Percentiles rank a stretch among this genome's conserved stretches.
Conservation (phyloP, 2,888 invertebrate genomes). For the Pollenia angustigena region DNA sequence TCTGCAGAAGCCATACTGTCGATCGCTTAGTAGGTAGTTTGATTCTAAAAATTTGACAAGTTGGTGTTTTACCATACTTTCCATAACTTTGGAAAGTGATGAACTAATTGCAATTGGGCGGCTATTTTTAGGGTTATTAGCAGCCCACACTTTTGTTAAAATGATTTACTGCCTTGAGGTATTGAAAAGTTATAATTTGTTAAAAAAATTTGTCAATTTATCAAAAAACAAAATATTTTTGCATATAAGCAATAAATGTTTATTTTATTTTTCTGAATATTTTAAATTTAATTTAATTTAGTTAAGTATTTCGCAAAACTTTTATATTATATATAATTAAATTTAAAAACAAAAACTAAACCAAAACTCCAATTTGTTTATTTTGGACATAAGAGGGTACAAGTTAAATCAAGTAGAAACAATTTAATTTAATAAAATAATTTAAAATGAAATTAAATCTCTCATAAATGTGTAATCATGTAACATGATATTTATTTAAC, state of each 20-base stretch:
- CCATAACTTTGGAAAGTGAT: too few relatives aligned
- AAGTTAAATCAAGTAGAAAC: too few relatives aligned
- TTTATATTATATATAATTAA: neutral
- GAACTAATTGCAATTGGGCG: too few relatives aligned
- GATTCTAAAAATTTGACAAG: too few relatives aligned
- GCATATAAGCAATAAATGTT: neutral
- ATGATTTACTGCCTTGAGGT: too few relatives aligned
- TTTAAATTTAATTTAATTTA: neutral
- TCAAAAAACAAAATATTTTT: neutral
- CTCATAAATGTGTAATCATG: neutral
- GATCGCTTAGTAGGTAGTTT: too few relatives aligned
- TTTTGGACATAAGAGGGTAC: neutral
- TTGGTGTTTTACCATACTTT: too few relatives aligned
- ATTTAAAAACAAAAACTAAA: neutral
- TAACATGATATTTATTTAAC: neutral
- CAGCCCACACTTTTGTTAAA: too few relatives aligned
- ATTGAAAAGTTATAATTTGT: too few relatives aligned
- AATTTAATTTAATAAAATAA: slow-evolving; percentile 4
- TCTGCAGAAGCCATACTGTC: too few relatives aligned
- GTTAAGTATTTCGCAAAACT: neutral
- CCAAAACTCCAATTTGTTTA: neutral
- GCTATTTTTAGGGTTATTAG: too few relatives aligned
- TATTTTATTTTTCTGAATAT: neutral
- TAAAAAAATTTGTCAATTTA: too few relatives aligned
- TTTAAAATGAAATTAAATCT: neutral